Percentiles rank a stretch among this genome's conserved stretches.
phyloP scores from a whole-genome alignment of 2,888 invertebrate species.

The Heliothis peltigera region DNA sequence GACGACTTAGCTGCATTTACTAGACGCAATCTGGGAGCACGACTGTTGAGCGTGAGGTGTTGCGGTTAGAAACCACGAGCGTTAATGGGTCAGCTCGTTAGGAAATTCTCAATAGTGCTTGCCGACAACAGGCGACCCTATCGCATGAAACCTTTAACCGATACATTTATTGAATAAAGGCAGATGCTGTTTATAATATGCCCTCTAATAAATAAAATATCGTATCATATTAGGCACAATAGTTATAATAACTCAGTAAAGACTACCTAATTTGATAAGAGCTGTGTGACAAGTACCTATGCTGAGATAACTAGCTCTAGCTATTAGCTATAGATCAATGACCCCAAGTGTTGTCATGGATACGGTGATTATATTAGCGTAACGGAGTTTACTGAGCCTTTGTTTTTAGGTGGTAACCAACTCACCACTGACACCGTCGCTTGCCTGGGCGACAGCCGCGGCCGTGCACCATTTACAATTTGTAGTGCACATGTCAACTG shows the following conservation, averaged over 20 bases:
- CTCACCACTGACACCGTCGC: conserved; percentile 83
- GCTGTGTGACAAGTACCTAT: conserved; percentile 55
- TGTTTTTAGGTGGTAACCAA: conserved; percentile 58
- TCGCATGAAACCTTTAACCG: not conserved
- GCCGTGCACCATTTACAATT: conserved; percentile 85
- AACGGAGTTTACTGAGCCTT: conserved; percentile 28
- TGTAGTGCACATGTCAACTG: conserved; percentile 75
- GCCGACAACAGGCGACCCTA: not conserved
- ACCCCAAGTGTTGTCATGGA: conserved; percentile 49
- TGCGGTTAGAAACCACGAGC: not conserved
- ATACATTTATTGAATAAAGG: not conserved
- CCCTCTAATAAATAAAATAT: conserved; percentile 24
- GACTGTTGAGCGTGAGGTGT: not conserved
- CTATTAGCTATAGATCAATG: conserved; percentile 62
- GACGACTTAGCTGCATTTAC: not conserved
- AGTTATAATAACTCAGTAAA: conserved; percentile 24
- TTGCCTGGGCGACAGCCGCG: conserved; percentile 79
- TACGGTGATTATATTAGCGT: conserved; percentile 45
- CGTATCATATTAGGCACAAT: conserved; percentile 18
- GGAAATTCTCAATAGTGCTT: not conserved
- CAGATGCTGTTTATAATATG: not conserved
- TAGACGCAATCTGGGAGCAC: not conserved
- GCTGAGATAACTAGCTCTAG: conserved; percentile 52
- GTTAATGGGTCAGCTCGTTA: not conserved
- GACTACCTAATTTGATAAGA: conserved; percentile 52